A percentile compares a stretch with the other conserved stretches of the same genome.
Evolutionary conservation across 2,113 vertebrate genomes (phyloP).

Genomic region (Dendrocopos noguchii): DNA sequence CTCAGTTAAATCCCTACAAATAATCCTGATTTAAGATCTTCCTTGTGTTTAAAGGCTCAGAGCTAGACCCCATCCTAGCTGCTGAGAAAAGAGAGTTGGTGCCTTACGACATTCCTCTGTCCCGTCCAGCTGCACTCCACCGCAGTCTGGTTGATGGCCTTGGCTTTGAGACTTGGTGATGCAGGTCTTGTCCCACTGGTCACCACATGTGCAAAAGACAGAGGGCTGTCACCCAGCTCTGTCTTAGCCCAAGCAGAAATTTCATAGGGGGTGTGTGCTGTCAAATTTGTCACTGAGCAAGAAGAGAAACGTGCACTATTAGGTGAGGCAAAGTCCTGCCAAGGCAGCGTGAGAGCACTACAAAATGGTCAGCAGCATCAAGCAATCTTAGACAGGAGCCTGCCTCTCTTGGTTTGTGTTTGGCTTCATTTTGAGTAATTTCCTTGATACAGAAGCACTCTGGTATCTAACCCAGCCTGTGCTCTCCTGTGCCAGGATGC

Average conservation of each 20-base stretch:
- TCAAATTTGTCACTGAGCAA: conserved; percentile 86
- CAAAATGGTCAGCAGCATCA: not conserved
- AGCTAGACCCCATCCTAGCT: not conserved
- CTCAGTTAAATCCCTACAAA: not conserved
- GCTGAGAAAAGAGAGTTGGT: not conserved
- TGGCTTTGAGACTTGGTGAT: conserved; percentile 87
- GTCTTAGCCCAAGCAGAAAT: conserved; percentile 94
- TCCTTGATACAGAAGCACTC: not conserved
- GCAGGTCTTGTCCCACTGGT: conserved; percentile 83
- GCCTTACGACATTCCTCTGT: conserved; percentile 78
- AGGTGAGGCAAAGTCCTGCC: not conserved
- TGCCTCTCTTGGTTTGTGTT: not conserved
- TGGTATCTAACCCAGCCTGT: not conserved
- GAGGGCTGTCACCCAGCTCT: conserved; percentile 89
- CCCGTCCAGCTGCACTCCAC: conserved; percentile 93
- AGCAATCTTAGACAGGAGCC: not conserved
- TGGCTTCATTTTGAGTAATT: not conserved
- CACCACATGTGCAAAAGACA: conserved; percentile 83
- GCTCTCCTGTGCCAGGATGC: not conserved
- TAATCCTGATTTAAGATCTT: not conserved
- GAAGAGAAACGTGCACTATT: not conserved
- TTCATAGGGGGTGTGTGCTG: conserved; percentile 90
- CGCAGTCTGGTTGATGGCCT: conserved; percentile 90
- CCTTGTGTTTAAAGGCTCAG: not conserved
- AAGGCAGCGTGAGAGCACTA: not conserved